Conservation (phyloP, 92 coral and sea anemone genomes). For the Phenganax stokvisi region DNA sequence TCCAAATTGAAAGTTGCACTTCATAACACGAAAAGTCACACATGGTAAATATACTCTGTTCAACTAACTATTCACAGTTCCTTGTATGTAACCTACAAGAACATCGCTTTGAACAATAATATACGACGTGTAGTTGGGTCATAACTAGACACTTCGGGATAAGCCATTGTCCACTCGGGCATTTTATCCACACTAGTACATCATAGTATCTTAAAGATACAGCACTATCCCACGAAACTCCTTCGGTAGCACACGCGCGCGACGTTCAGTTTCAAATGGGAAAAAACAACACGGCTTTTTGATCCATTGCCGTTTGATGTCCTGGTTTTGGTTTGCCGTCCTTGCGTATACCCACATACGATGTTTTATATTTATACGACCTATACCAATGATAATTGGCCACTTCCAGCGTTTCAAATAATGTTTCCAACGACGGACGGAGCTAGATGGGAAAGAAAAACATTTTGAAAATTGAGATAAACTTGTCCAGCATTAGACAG, state of each 20-base stretch:
- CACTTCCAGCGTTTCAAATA: constrained; percentile 37
- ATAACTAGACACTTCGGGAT: constrained; percentile 14
- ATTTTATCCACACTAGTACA: constrained; percentile 16
- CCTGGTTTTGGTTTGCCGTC: constrained; percentile 71
- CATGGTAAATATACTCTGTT: not conserved
- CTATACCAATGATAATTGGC: constrained; percentile 58
- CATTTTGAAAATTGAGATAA: not conserved
- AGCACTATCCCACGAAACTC: not conserved
- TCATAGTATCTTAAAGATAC: constrained; percentile 14
- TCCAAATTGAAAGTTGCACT: constrained; percentile 28
- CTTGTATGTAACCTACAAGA: not conserved
- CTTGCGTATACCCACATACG: constrained; percentile 70
- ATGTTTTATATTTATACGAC: constrained; percentile 58
- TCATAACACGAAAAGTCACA: constrained; percentile 22
- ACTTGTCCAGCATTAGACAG: not conserved
- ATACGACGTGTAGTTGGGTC: not conserved
- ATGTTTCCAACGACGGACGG: constrained; percentile 22
- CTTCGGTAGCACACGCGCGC: not conserved
- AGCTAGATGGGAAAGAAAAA: not conserved
- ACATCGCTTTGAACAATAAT: not conserved
- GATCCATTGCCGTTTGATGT: constrained; percentile 54
- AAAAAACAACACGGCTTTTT: constrained; percentile 76
- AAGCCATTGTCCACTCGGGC: not conserved
- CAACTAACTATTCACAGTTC: not conserved
- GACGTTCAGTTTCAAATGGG: not conserved